Percentiles rank a stretch among this genome's conserved stretches.
These are phyloP conservation scores for Schizothorax lantsangensis DNA, from an alignment of 2,797 vertebrate species.

Conservation along the genomic window DNA sequence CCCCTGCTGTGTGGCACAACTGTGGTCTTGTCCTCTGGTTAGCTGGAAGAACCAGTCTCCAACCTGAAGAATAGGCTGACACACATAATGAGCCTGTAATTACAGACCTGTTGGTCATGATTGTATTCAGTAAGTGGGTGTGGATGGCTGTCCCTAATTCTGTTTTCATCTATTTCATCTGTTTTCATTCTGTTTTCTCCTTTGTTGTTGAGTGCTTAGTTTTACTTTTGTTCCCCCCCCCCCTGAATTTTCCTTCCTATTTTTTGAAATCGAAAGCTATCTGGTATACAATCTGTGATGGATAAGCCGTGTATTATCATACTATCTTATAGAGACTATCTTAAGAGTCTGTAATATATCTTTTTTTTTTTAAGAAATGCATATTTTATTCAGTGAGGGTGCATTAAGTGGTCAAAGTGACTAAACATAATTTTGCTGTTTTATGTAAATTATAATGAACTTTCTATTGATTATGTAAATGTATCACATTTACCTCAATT, in stretches of 20 bases:
- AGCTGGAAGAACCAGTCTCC: slow-evolving; percentile 51
- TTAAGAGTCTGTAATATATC: not conserved
- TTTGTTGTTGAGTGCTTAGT: slow-evolving; percentile 8
- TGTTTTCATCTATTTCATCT: too few relatives aligned
- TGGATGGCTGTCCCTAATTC: slow-evolving; percentile 33
- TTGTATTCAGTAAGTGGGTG: slow-evolving; percentile 52
- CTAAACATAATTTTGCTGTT: not conserved
- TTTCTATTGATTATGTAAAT: not conserved
- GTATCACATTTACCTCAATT: too few relatives aligned
- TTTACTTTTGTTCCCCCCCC: not conserved
- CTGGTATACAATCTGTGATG: not conserved
- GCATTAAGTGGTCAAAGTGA: not conserved
- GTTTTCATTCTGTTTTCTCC: not conserved
- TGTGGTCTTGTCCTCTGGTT: slow-evolving; percentile 5
- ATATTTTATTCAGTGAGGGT: not conserved
- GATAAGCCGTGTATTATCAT: not conserved
- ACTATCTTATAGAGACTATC: not conserved
- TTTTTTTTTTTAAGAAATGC: not conserved
- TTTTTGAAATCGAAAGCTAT: slow-evolving; percentile 5
- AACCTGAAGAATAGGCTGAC: slow-evolving; percentile 31
- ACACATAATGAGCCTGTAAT: slow-evolving; percentile 34
- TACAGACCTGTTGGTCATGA: slow-evolving; percentile 47
- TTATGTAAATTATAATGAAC: not conserved
- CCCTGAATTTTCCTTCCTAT: not conserved
- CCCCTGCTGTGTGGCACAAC: slow-evolving; percentile 14